Percentiles rank a stretch among this genome's conserved stretches.
phyloP scores from a whole-genome alignment of 1,140 invertebrate species.

The Orchestia grillus region DNA sequence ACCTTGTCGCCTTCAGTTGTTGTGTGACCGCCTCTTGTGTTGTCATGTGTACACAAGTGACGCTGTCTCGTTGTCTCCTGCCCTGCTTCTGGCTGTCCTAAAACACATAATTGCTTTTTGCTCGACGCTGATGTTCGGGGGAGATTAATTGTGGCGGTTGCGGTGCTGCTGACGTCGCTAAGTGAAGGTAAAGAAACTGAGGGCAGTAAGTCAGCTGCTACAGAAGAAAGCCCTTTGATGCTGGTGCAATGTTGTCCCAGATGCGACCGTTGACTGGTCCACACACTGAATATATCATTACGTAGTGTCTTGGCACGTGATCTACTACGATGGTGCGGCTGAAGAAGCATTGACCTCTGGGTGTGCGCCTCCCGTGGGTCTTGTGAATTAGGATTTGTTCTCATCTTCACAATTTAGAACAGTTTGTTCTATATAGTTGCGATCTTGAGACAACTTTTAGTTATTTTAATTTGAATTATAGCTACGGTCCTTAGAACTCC shows the following conservation, averaged over 20 bases:
- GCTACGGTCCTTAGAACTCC: not conserved
- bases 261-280: not conserved
- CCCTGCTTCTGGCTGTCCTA: not conserved
- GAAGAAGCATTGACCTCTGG: not conserved
- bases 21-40: not conserved
- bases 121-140: not conserved
- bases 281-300: not conserved
- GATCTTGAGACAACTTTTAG: not conserved
- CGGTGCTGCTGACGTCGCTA: conserved; percentile 1
- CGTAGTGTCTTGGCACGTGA: not conserved
- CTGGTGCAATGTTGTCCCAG: not conserved
- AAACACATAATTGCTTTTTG: not conserved
- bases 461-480: not conserved
- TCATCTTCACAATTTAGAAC: not conserved
- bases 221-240: not conserved
- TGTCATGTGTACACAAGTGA: not conserved
- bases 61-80: not conserved
- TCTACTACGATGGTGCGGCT: not conserved
- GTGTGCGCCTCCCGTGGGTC: not conserved
- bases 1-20: not conserved
- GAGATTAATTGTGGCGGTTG: conserved; percentile 30
- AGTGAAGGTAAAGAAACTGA: not conserved
- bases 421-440: not conserved
- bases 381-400: not conserved
- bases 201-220: not conserved